phyloP scores from a whole-genome alignment of 2,888 invertebrate species.

The Noctua janthina region DNA sequence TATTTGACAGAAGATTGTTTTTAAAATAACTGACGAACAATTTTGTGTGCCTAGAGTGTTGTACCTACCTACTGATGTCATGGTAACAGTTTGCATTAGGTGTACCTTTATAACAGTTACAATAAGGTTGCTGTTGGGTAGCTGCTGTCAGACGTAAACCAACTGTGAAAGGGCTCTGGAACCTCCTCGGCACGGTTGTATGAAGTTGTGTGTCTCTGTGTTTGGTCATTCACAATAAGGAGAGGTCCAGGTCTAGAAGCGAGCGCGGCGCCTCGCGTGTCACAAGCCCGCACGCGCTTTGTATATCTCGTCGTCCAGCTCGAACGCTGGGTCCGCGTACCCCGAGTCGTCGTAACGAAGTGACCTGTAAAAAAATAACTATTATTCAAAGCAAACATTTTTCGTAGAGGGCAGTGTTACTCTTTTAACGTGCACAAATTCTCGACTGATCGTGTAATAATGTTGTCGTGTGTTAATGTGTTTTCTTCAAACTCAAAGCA shows the following conservation, averaged over 20 bases:
- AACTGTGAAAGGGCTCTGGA: neutral
- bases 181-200: neutral
- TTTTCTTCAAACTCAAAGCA: neutral
- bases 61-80: neutral
- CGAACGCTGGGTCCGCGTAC: constrained; percentile 93
- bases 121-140: neutral
- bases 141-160: neutral
- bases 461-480: neutral
- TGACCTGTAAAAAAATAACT: constrained; percentile 81
- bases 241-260: constrained; percentile 75
- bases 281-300: constrained; percentile 91
- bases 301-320: constrained; percentile 93
- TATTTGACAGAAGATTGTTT: neutral
- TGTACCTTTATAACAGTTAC: neutral
- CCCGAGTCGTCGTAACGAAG: constrained; percentile 93
- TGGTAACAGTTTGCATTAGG: neutral
- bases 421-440: neutral
- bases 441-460: neutral
- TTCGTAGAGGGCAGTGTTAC: neutral
- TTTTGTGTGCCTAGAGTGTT: neutral
- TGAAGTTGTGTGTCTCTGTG: constrained; percentile 4
- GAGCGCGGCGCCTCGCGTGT: constrained; percentile 87
- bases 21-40: neutral
- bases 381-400: neutral
- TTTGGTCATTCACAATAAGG: constrained; percentile 9